Percentiles rank a stretch among this genome's conserved stretches.
Conservation (phyloP, 2,797 vertebrate genomes). For the Lateolabrax maculatus region DNA sequence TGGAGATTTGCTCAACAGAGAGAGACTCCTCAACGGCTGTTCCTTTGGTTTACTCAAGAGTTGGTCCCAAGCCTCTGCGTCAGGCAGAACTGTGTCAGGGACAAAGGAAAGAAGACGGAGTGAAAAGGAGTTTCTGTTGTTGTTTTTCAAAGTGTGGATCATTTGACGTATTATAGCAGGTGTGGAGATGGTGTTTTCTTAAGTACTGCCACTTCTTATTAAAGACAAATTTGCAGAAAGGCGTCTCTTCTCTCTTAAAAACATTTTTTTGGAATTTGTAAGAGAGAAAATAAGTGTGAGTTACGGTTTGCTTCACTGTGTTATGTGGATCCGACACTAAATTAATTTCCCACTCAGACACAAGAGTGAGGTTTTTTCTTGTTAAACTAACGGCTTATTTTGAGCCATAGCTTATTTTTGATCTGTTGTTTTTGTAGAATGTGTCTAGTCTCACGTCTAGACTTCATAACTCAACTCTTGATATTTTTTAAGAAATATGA, state of each 20-base stretch:
- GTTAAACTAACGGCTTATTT: background rate
- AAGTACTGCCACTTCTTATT: slow-evolving; percentile 20
- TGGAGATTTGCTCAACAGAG: slow-evolving; percentile 34
- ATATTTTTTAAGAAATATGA: background rate
- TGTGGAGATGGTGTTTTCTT: slow-evolving; percentile 12
- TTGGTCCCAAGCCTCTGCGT: background rate
- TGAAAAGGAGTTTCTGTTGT: background rate
- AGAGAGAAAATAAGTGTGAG: background rate
- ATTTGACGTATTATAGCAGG: slow-evolving; percentile 5
- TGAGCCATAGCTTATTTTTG: background rate
- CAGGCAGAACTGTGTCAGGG: slow-evolving; percentile 33
- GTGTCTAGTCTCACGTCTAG: background rate
- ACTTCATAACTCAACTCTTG: background rate
- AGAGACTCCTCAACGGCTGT: slow-evolving; percentile 35
- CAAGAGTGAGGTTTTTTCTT: background rate
- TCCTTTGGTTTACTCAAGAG: slow-evolving; percentile 21
- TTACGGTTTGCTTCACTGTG: background rate
- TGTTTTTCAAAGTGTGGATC: slow-evolving; percentile 9
- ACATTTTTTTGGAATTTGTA: background rate
- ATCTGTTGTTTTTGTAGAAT: background rate
- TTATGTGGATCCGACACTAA: background rate
- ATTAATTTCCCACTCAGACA: background rate
- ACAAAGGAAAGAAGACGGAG: slow-evolving; percentile 16
- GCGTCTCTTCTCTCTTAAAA: too few relatives aligned
- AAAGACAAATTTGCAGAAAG: slow-evolving; percentile 3